phyloP scores from a whole-genome alignment of 2,888 invertebrate genomes.

The Spodoptera exigua region DNA sequence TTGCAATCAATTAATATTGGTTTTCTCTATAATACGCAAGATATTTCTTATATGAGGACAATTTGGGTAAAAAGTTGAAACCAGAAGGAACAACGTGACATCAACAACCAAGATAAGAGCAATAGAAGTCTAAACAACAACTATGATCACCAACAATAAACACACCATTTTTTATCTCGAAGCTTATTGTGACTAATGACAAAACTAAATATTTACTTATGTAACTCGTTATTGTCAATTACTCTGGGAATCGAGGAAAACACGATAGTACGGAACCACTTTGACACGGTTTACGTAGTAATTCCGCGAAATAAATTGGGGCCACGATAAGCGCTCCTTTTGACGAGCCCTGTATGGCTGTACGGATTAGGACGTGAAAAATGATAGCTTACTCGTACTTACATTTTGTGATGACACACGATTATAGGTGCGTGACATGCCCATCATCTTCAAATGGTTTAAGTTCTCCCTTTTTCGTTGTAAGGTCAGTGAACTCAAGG shows the following conservation, averaged over 20 bases:
- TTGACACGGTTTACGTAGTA: constrained; percentile 82
- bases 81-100: too few relatives aligned
- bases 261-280: constrained; percentile 64
- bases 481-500: constrained; percentile 14
- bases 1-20: too few relatives aligned
- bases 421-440: constrained; percentile 46
- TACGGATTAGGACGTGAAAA: constrained; percentile 87
- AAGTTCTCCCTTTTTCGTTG: constrained; percentile 3
- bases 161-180: not conserved
- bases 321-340: constrained; percentile 87
- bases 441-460: constrained; percentile 27
- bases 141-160: too few relatives aligned
- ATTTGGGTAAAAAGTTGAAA: too few relatives aligned
- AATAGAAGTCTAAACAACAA: too few relatives aligned
- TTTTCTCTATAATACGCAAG: too few relatives aligned
- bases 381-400: constrained; percentile 80
- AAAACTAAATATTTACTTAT: constrained; percentile 29
- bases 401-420: constrained; percentile 69
- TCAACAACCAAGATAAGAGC: too few relatives aligned
- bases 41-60: too few relatives aligned
- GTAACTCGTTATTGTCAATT: constrained; percentile 21
- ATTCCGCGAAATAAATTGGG: constrained; percentile 86
- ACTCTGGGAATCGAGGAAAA: constrained; percentile 41
- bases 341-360: constrained; percentile 86
- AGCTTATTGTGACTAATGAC: not conserved